Conservation (phyloP, 2,888 invertebrate genomes). For the Macroteleia sp. region DNA sequence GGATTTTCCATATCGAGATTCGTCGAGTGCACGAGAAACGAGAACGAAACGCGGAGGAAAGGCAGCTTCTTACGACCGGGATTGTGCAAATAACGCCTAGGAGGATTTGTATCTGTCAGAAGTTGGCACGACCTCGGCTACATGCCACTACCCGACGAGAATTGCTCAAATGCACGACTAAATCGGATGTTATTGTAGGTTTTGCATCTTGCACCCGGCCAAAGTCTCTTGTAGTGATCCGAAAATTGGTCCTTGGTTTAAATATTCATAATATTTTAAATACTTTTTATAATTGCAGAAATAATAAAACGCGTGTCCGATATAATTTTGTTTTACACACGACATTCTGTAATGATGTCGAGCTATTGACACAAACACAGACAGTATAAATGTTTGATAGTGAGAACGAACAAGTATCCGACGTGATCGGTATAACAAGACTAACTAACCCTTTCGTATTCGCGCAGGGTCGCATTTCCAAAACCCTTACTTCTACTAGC, state of each 20-base stretch:
- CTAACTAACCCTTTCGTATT: slow-evolving; percentile 59
- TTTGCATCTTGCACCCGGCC: not conserved
- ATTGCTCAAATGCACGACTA: slow-evolving; percentile 70
- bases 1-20: slow-evolving; percentile 82
- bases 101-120: slow-evolving; percentile 80
- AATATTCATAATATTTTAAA: too few relatives aligned
- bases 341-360: not conserved
- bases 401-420: slow-evolving; percentile 42
- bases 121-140: slow-evolving; percentile 73
- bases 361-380: slow-evolving; percentile 21
- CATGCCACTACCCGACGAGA: slow-evolving; percentile 65
- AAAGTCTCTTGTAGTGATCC: not conserved
- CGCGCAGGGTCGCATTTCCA: slow-evolving; percentile 14
- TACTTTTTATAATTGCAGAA: slow-evolving; percentile 26
- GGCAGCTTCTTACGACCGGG: slow-evolving; percentile 66
- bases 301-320: slow-evolving; percentile 1
- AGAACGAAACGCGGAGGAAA: slow-evolving; percentile 16
- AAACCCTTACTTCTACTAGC: slow-evolving; percentile 34
- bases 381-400: slow-evolving; percentile 29
- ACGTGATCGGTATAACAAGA: slow-evolving; percentile 57
- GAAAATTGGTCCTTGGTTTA: slow-evolving; percentile 9
- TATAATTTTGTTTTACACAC: slow-evolving; percentile 2
- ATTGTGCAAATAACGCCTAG: slow-evolving; percentile 77
- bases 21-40: slow-evolving; percentile 74
- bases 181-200: slow-evolving; percentile 67